Conservation (phyloP, 2,113 vertebrate genomes). For the Otis tarda region DNA sequence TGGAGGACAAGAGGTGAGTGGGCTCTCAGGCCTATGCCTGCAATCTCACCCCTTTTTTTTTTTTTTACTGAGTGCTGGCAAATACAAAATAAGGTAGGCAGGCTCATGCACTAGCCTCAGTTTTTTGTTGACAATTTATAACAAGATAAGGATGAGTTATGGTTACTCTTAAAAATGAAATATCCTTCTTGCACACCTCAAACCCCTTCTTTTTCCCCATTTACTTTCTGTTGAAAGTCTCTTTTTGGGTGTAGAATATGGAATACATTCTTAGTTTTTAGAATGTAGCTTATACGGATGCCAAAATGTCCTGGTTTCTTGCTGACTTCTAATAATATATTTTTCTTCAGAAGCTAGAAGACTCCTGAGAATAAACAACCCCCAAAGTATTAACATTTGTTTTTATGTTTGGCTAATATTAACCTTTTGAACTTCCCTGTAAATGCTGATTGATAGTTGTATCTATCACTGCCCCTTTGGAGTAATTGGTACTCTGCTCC, state of each 20-base stretch:
- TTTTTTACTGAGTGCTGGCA: background rate
- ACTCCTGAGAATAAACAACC: background rate
- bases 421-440: background rate
- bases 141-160: background rate
- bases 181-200: background rate
- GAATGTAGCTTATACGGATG: background rate
- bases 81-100: background rate
- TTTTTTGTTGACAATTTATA: background rate
- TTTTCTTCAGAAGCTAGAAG: background rate
- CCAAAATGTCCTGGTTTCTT: background rate
- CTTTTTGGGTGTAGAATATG: background rate
- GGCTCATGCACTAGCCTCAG: background rate
- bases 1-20: background rate
- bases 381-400: background rate
- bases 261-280: background rate
- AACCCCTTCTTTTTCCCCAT: rapidly evolving
- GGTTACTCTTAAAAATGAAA: background rate
- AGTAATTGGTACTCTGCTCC: background rate
- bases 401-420: background rate
- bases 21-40: background rate
- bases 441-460: background rate
- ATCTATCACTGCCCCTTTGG: background rate
- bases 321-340: background rate
- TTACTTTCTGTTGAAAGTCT: background rate
- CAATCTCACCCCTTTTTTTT: rapidly evolving